These are phyloP conservation scores for Sarcoramphus papa DNA, from an alignment of 2,797 vertebrate genomes.

Conservation along the genomic window DNA sequence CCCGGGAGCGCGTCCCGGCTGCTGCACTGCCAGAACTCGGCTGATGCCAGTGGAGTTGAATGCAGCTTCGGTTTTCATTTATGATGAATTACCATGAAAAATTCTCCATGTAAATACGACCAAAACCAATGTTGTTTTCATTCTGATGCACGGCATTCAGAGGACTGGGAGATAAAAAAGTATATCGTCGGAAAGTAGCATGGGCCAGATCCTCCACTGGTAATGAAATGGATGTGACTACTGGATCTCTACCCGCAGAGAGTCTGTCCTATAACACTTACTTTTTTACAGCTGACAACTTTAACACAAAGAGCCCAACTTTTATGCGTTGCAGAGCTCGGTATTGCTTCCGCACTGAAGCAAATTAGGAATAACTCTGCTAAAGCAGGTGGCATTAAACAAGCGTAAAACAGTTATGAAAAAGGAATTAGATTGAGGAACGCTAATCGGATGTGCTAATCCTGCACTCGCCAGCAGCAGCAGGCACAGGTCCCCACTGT, in stretches of 20 bases:
- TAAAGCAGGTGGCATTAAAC: background rate
- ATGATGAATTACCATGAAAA: background rate
- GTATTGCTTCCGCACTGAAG: background rate
- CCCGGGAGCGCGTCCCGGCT: background rate
- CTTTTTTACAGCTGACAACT: background rate
- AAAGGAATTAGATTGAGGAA: background rate
- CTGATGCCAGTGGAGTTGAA: background rate
- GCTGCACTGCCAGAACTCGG: accelerated
- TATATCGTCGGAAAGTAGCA: background rate
- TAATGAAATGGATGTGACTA: background rate
- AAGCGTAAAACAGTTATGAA: background rate
- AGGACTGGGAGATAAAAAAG: background rate
- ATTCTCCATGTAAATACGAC: background rate
- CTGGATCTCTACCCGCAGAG: background rate
- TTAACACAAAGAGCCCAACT: background rate
- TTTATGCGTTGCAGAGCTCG: background rate
- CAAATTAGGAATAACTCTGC: background rate
- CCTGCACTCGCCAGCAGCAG: accelerated
- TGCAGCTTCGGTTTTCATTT: background rate
- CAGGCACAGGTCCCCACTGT: background rate
- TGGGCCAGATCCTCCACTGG: accelerated
- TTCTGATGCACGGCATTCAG: background rate
- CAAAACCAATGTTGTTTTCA: accelerated
- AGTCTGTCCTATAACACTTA: background rate
- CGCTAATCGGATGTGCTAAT: constrained; percentile 30